Percentiles rank a stretch among this genome's conserved stretches.
phyloP scores from a whole-genome alignment of 1,140 invertebrate species.

The Lordiphosa collinella region DNA sequence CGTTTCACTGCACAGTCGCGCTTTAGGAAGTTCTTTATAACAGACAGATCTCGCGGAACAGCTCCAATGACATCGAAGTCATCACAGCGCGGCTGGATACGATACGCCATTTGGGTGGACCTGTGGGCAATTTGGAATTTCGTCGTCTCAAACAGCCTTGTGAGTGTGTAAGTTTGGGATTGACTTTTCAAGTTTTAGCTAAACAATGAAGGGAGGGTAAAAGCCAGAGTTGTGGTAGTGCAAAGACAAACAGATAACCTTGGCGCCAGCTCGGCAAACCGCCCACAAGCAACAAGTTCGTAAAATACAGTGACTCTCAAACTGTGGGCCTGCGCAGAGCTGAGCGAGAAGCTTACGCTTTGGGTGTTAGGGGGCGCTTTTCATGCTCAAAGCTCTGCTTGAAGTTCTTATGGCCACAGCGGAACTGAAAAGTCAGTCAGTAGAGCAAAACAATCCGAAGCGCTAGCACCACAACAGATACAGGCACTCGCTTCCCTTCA shows the following conservation, averaged over 20 bases:
- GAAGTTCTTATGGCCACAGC: slow-evolving; percentile 58
- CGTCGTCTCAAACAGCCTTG: slow-evolving; percentile 8
- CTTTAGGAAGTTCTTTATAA: slow-evolving; percentile 64
- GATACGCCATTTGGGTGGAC: slow-evolving; percentile 39
- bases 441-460: slow-evolving; percentile 47
- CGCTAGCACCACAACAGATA: slow-evolving; percentile 21
- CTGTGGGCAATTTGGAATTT: slow-evolving; percentile 18
- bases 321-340: slow-evolving; percentile 34
- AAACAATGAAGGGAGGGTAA: no score
- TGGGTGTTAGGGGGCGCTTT: slow-evolving; percentile 22
- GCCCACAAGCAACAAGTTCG: slow-evolving; percentile 52
- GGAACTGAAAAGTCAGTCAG: slow-evolving; percentile 34
- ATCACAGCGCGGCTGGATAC: slow-evolving; percentile 42
- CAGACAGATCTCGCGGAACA: slow-evolving; percentile 56
- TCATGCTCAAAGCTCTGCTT: slow-evolving; percentile 49
- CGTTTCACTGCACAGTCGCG: slow-evolving; percentile 59
- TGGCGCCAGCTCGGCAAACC: neutral
- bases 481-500: slow-evolving; percentile 6
- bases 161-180: neutral
- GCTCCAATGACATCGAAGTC: slow-evolving; percentile 62
- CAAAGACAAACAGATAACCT: no score
- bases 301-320: slow-evolving; percentile 17
- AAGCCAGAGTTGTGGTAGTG: no score
- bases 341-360: slow-evolving; percentile 14
- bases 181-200: no score